These are phyloP conservation scores for Charina bottae DNA, from an alignment of 2,113 vertebrate species.

Conservation along the genomic window DNA sequence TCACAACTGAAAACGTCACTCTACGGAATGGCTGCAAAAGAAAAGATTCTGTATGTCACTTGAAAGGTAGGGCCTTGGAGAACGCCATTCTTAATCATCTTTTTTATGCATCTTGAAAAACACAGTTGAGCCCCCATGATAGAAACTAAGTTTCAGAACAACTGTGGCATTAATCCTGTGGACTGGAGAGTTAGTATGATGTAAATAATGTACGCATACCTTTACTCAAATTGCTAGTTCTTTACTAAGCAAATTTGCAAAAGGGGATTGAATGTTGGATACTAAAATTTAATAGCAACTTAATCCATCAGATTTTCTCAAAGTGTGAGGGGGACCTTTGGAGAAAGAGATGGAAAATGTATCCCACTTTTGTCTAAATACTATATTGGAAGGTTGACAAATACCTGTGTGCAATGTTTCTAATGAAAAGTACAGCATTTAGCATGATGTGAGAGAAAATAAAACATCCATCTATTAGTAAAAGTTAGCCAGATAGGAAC, in stretches of 20 bases:
- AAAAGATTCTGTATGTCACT: slow-evolving; percentile 97
- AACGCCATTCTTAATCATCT: slow-evolving; percentile 72
- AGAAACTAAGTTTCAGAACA: not conserved
- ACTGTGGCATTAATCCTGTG: not conserved
- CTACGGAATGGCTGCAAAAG: slow-evolving; percentile 99
- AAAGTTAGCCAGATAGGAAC: not conserved
- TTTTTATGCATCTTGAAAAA: slow-evolving; percentile 31
- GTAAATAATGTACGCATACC: not conserved
- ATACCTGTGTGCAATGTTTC: not conserved
- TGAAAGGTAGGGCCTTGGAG: slow-evolving; percentile 67
- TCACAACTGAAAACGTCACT: slow-evolving; percentile 99
- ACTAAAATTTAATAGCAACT: not conserved
- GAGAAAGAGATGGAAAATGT: not conserved
- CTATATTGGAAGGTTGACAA: not conserved
- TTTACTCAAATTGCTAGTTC: not conserved
- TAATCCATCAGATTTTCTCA: not conserved
- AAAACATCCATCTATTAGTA: not conserved
- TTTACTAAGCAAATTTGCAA: not conserved
- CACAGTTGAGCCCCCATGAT: slow-evolving; percentile 23
- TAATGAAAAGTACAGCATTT: not conserved
- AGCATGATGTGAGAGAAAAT: not conserved
- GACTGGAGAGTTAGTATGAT: not conserved
- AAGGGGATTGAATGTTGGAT: not conserved
- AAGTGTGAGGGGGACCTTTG: not conserved
- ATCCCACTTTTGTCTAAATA: not conserved